Evolutionary conservation across 2,888 invertebrate species (phyloP).

Genomic region (Nomada ruficornis): DNA sequence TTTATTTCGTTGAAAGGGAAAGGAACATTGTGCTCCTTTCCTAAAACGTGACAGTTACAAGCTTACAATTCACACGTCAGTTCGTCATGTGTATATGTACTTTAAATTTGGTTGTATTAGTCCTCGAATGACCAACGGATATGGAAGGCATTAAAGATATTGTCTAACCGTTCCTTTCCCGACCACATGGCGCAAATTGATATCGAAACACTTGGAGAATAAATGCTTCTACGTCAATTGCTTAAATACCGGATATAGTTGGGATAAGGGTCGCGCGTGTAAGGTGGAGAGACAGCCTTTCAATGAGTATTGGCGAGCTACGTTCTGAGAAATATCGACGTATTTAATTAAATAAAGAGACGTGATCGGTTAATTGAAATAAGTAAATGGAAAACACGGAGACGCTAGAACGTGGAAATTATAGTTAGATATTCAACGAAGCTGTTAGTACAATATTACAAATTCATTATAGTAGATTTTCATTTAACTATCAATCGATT

Average conservation of each 20-base stretch:
- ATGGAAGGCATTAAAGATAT: no score
- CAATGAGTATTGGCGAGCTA: background rate
- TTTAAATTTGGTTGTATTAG: no score
- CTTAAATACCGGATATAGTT: constrained; percentile 23
- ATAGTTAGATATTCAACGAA: background rate
- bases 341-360: background rate
- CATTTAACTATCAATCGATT: background rate
- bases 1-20: no score
- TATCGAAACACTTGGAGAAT: constrained; percentile 9
- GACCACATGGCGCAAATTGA: background rate
- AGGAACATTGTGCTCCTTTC: no score
- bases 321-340: background rate
- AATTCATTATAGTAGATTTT: background rate
- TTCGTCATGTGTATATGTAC: no score
- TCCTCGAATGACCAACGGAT: no score
- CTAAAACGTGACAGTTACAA: no score
- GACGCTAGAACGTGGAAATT: background rate
- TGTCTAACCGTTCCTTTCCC: no score
- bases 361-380: background rate
- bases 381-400: background rate
- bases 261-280: background rate
- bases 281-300: background rate
- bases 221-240: background rate
- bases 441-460: background rate
- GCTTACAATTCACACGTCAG: no score